Percentiles rank a stretch among this genome's conserved stretches.
phyloP scores from a whole-genome alignment of 2,888 invertebrate genomes.

The Trisateles emortualis region DNA sequence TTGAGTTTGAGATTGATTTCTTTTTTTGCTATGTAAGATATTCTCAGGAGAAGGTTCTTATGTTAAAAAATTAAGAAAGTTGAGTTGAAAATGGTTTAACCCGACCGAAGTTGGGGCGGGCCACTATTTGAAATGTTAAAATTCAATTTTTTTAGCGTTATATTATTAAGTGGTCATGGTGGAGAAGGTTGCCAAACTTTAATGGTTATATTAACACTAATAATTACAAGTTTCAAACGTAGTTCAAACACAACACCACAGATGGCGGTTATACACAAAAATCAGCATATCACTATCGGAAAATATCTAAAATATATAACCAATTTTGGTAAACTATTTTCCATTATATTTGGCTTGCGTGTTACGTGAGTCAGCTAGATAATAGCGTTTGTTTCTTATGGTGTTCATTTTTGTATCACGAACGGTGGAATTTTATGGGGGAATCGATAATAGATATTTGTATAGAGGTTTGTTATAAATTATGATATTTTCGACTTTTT shows the following conservation, averaged over 20 bases:
- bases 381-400: constrained; percentile 43
- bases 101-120: too few species aligned
- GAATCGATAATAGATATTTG: constrained; percentile 29
- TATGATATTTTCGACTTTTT: constrained; percentile 4
- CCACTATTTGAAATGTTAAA: too few species aligned
- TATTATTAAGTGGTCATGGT: too few species aligned
- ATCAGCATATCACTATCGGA: constrained; percentile 10
- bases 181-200: too few species aligned
- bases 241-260: not conserved
- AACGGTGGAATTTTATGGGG: constrained; percentile 31
- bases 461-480: constrained; percentile 5
- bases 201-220: too few species aligned
- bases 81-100: too few species aligned
- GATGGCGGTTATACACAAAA: not conserved
- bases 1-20: too few species aligned
- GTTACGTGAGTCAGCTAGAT: constrained; percentile 32
- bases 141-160: too few species aligned
- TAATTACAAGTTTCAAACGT: not conserved
- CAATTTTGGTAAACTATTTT: constrained; percentile 12
- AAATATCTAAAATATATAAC: constrained; percentile 17
- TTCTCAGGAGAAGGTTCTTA: too few species aligned
- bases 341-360: constrained; percentile 32
- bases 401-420: constrained; percentile 46
- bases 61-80: too few species aligned
- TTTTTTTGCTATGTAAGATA: too few species aligned